Conservation (phyloP, 2,113 vertebrate genomes). For the Heptranchias perlo region DNA sequence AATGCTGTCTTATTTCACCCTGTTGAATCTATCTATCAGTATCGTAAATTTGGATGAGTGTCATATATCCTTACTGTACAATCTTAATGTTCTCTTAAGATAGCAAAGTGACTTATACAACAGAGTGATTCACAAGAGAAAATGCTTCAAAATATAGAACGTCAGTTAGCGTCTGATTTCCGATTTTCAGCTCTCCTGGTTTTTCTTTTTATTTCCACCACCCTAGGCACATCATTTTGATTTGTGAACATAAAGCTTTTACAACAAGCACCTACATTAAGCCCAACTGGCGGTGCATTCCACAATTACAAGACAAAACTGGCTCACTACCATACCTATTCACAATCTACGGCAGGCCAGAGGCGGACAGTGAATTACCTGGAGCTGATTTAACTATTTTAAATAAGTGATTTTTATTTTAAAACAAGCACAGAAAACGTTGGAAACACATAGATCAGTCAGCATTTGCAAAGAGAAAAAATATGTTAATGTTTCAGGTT, state of each 20-base stretch:
- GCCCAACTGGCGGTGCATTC: background rate
- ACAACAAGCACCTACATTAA: background rate
- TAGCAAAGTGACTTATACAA: background rate
- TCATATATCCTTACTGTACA: background rate
- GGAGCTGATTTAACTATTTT: background rate
- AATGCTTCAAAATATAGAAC: background rate
- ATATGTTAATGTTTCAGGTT: background rate
- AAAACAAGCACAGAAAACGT: background rate
- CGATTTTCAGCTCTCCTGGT: background rate
- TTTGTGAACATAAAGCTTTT: background rate
- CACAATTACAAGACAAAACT: background rate
- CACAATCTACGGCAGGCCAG: background rate
- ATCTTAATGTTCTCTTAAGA: background rate
- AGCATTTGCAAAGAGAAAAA: background rate
- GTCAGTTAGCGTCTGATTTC: too few species aligned
- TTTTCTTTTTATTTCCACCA: background rate
- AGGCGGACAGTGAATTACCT: background rate
- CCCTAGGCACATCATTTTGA: background rate
- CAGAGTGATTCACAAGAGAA: background rate
- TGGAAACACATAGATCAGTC: background rate
- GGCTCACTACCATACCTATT: background rate
- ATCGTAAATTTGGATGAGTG: background rate
- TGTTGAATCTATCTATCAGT: background rate
- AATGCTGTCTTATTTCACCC: background rate
- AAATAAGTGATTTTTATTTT: background rate